Conservation (phyloP, 2,888 invertebrate genomes). For the Protodeltote pygarga region DNA sequence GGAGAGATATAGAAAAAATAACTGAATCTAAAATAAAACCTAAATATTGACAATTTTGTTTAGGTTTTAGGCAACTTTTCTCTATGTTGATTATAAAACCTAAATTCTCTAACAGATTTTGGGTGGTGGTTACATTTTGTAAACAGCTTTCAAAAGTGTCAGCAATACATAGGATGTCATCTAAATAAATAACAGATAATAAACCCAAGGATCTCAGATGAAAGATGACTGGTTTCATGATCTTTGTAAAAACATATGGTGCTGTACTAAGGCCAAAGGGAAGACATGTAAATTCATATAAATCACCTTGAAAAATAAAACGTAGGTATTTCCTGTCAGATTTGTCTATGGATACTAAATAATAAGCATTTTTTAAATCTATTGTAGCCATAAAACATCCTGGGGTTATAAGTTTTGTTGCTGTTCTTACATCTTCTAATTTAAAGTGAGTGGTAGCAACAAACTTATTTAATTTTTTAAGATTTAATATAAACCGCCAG, state of each 20-base stretch:
- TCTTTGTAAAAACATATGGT: constrained; percentile 28
- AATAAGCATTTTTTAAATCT: constrained; percentile 30
- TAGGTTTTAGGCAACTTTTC: constrained; percentile 29
- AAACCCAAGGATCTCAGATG: constrained; percentile 14
- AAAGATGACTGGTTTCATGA: constrained; percentile 26
- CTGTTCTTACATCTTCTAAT: constrained; percentile 32
- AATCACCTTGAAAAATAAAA: constrained; percentile 8
- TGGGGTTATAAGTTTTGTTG: constrained; percentile 17
- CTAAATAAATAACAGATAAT: constrained; percentile 29
- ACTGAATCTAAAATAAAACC: constrained; percentile 26
- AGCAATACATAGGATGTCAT: constrained; percentile 19
- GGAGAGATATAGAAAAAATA: constrained; percentile 16
- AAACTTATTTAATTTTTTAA: constrained; percentile 22
- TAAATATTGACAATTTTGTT: constrained; percentile 26
- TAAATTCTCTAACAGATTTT: neutral
- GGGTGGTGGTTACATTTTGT: neutral
- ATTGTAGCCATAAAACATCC: constrained; percentile 21
- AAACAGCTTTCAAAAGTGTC: constrained; percentile 4
- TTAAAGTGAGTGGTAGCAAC: constrained; percentile 27
- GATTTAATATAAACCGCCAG: constrained; percentile 20
- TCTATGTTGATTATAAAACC: constrained; percentile 34
- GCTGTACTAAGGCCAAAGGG: constrained; percentile 20
- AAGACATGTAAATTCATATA: constrained; percentile 21
- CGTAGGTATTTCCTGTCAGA: constrained; percentile 7
- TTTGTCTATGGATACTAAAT: constrained; percentile 2